phyloP scores from a whole-genome alignment of 2,113 vertebrate species.

The Notiomystis cincta region DNA sequence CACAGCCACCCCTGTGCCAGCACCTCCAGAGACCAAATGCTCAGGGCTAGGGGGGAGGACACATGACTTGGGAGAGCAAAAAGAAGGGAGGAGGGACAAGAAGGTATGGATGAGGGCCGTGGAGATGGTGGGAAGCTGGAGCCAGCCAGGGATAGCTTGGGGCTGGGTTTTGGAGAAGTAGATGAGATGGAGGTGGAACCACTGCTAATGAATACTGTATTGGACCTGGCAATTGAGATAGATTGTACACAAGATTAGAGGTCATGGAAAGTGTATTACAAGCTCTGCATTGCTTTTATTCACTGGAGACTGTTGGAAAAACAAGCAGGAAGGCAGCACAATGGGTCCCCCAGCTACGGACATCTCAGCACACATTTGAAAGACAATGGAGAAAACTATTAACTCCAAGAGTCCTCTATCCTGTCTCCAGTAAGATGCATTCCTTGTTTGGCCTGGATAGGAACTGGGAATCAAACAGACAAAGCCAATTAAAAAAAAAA shows the following conservation, averaged over 20 bases:
- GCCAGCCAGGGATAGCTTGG: not conserved
- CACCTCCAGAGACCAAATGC: not conserved
- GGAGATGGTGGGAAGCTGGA: not conserved
- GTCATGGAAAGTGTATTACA: constrained; percentile 57
- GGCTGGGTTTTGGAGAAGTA: not conserved
- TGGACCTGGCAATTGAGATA: not conserved
- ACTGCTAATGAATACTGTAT: constrained; percentile 23
- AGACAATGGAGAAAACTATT: constrained; percentile 64
- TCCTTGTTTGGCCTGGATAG: constrained; percentile 34
- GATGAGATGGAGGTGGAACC: not conserved
- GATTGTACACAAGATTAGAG: constrained; percentile 28
- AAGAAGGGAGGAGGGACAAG: not conserved
- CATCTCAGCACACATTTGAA: constrained; percentile 48
- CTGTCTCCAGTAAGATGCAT: constrained; percentile 56
- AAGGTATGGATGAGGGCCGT: not conserved
- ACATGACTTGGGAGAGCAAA: not conserved
- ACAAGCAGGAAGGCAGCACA: constrained; percentile 66
- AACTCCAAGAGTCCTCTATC: constrained; percentile 58
- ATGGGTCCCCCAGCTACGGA: constrained; percentile 25
- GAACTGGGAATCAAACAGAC: constrained; percentile 9
- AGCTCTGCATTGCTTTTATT: constrained; percentile 36
- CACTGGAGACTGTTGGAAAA: constrained; percentile 58
- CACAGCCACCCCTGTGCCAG: not conserved
- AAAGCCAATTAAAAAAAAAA: not conserved
- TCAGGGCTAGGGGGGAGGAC: not conserved